Conservation (phyloP, 2,888 invertebrate species). For the Ptilodon capucinus region DNA sequence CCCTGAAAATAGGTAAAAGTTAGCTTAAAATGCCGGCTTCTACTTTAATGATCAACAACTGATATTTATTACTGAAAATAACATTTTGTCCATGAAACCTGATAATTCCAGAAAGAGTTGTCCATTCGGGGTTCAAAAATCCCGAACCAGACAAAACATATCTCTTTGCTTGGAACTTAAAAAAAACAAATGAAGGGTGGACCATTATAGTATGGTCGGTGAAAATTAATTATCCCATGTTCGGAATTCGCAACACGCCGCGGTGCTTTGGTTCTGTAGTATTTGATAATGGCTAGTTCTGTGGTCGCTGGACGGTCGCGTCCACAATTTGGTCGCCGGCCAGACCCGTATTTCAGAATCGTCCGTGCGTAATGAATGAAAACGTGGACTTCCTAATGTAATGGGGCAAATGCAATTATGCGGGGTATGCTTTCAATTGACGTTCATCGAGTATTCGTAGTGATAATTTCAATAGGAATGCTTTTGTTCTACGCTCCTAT, state of each 20-base stretch:
- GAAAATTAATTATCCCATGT: conserved; percentile 12
- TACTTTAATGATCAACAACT: too few species aligned
- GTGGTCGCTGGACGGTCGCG: conserved; percentile 9
- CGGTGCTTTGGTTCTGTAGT: conserved; percentile 9
- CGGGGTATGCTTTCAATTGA: conserved; percentile 2
- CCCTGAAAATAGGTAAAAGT: too few species aligned
- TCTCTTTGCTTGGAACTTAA: conserved; percentile 9
- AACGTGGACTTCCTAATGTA: conserved; percentile 14
- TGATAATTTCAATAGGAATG: conserved; percentile 1
- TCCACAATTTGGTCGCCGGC: conserved; percentile 17
- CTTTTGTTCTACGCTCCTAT: too few species aligned
- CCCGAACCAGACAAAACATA: too few species aligned
- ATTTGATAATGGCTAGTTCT: conserved; percentile 11
- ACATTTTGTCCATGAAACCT: too few species aligned
- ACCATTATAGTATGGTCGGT: conserved; percentile 2
- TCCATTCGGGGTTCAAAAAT: too few species aligned
- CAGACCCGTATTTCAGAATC: conserved; percentile 17
- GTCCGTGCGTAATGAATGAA: conserved; percentile 27
- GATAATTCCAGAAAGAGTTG: too few species aligned
- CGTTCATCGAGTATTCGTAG: conserved; percentile 2
- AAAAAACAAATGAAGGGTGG: background rate
- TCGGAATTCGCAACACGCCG: conserved; percentile 2
- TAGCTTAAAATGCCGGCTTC: too few species aligned
- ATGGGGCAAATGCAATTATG: conserved; percentile 8
- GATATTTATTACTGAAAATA: too few species aligned